Evolutionary conservation across 1,140 invertebrate genomes (phyloP).

Genomic region (Ylistrum balloti): DNA sequence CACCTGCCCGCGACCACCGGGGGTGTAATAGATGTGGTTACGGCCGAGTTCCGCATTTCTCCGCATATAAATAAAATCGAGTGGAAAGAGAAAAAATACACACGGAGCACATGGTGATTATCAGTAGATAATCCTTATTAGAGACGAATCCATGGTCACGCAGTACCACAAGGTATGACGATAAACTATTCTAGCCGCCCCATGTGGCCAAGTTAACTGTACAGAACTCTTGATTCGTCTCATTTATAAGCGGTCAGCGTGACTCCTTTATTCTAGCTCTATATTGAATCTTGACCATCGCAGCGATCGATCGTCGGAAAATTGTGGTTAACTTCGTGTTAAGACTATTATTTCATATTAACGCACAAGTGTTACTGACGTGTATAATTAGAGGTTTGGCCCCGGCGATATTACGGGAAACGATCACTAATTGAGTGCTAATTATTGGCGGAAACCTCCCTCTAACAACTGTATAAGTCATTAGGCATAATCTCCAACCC

Average conservation of each 20-base stretch:
- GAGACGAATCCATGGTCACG: background rate
- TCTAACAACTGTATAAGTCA: slow-evolving; percentile 34
- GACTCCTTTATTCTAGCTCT: background rate
- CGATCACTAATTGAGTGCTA: background rate
- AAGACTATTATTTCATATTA: slow-evolving; percentile 29
- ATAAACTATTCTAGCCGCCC: background rate
- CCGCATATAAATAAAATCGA: background rate
- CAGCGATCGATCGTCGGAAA: background rate
- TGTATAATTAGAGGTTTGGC: background rate
- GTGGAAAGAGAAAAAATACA: background rate
- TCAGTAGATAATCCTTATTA: background rate
- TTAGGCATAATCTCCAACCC: slow-evolving; percentile 14
- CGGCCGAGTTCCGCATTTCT: background rate
- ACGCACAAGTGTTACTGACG: background rate
- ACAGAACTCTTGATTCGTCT: background rate
- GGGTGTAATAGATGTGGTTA: background rate
- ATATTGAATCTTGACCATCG: background rate
- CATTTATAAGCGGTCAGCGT: background rate
- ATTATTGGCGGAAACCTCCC: slow-evolving; percentile 25
- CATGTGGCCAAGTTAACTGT: background rate
- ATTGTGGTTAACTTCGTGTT: background rate
- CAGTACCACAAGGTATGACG: background rate
- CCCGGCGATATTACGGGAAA: background rate
- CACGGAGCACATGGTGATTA: background rate
- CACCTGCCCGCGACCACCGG: background rate